Evolutionary conservation across 2,888 invertebrate species (phyloP).

Genomic region (Yponomeuta plumbellus): DNA sequence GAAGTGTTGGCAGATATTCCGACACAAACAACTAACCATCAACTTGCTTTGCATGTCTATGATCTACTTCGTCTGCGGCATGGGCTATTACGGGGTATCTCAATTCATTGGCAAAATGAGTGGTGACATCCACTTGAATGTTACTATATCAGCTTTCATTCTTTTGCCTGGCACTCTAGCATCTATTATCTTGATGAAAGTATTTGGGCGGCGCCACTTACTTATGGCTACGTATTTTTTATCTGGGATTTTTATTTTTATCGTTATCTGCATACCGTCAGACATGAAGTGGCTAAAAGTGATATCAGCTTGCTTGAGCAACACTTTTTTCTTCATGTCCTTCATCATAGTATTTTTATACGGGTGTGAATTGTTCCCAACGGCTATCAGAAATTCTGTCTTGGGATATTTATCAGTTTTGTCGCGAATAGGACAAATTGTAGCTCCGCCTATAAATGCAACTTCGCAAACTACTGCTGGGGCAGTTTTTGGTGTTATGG

Average conservation of each 20-base stretch:
- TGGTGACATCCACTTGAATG: slow-evolving; percentile 86
- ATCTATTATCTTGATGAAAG: slow-evolving; percentile 75
- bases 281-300: slow-evolving; percentile 63
- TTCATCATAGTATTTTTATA: slow-evolving; percentile 90
- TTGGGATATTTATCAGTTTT: slow-evolving; percentile 87
- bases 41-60: slow-evolving; percentile 81
- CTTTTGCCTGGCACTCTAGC: slow-evolving; percentile 79
- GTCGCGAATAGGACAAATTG: slow-evolving; percentile 87
- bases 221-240: slow-evolving; percentile 72
- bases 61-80: slow-evolving; percentile 85
- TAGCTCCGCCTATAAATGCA: slow-evolving; percentile 84
- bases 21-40: slow-evolving; percentile 67
- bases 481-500: slow-evolving; percentile 79
- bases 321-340: slow-evolving; percentile 85
- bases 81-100: slow-evolving; percentile 90
- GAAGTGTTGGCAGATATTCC: slow-evolving; percentile 52
- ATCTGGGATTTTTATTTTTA: slow-evolving; percentile 50
- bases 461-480: slow-evolving; percentile 50
- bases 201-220: slow-evolving; percentile 77
- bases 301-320: slow-evolving; percentile 80
- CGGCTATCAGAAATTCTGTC: slow-evolving; percentile 87
- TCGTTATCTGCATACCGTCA: slow-evolving; percentile 39
- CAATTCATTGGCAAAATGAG: slow-evolving; percentile 85
- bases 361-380: slow-evolving; percentile 90
- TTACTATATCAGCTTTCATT: slow-evolving; percentile 81